Evolutionary conservation across 2,888 invertebrate species (phyloP).

Genomic region (Gymnosoma rotundatum): DNA sequence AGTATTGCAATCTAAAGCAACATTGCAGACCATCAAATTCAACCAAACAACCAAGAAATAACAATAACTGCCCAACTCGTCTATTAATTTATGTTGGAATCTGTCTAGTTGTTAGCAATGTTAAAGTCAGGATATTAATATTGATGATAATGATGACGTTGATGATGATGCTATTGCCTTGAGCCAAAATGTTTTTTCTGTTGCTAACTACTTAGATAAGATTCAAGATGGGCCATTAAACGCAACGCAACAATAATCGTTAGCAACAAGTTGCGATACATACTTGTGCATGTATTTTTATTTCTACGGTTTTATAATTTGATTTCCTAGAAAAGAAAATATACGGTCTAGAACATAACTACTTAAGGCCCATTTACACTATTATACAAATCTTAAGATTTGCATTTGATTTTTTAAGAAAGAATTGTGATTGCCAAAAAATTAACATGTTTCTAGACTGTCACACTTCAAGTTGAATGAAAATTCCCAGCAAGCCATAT

Average conservation of each 20-base stretch:
- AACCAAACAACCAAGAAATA: conserved; percentile 1
- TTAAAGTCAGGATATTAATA: conserved; percentile 37
- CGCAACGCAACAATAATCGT: conserved; percentile 47
- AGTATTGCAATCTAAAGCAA: conserved; percentile 18
- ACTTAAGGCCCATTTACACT: too few species aligned
- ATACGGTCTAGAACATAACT: conserved; percentile 22
- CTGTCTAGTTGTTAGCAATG: conserved; percentile 28
- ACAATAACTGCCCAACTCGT: not conserved
- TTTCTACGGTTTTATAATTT: conserved; percentile 25
- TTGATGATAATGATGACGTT: conserved; percentile 4
- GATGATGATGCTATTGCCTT: not conserved
- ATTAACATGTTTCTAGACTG: too few species aligned
- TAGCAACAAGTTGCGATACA: conserved; percentile 50
- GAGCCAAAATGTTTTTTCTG: conserved; percentile 10
- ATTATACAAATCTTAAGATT: too few species aligned
- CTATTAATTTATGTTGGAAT: conserved; percentile 5
- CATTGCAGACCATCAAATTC: not conserved
- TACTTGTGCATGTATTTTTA: conserved; percentile 15
- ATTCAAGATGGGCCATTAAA: conserved; percentile 49
- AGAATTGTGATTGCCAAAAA: too few species aligned
- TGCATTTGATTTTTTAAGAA: too few species aligned
- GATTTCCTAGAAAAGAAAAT: conserved; percentile 42
- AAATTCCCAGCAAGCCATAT: too few species aligned
- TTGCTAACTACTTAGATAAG: conserved; percentile 14
- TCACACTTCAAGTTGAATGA: too few species aligned